These are phyloP conservation scores for Eupleurogrammus muticus DNA, from an alignment of 2,797 vertebrate species.

Conservation along the genomic window DNA sequence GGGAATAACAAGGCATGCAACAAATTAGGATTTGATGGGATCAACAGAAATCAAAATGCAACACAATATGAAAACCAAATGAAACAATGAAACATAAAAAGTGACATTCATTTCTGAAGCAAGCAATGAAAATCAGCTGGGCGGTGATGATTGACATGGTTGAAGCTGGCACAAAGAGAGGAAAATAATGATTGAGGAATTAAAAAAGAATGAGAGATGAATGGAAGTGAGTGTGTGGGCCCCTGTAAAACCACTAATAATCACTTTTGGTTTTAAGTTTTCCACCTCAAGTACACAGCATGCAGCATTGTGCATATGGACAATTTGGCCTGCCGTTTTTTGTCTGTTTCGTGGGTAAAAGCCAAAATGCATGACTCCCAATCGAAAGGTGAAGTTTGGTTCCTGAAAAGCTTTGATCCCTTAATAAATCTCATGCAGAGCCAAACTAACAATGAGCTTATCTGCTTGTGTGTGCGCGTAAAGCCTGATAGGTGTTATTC, in stretches of 20 bases:
- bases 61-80: conserved; percentile 54
- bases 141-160: conserved; percentile 6
- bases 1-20: conserved; percentile 74
- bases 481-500: neutral
- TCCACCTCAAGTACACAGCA: neutral
- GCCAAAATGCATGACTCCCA: too few species aligned
- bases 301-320: neutral
- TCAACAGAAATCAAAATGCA: conserved; percentile 72
- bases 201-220: neutral
- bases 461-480: neutral
- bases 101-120: neutral
- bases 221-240: neutral
- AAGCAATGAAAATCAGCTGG: conserved; percentile 3
- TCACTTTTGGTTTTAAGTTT: neutral
- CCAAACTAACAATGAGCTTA: too few species aligned
- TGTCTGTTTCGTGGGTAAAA: neutral
- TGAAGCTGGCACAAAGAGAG: neutral
- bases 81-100: conserved; percentile 14
- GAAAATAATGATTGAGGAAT: neutral
- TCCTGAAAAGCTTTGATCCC: too few species aligned
- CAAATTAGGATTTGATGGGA: conserved; percentile 71
- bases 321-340: neutral
- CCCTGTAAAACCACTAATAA: neutral
- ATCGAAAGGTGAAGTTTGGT: neutral
- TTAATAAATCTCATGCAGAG: too few species aligned